These are phyloP conservation scores for Macrophya alboannulata DNA, from an alignment of 2,888 invertebrate species.

Conservation along the genomic window DNA sequence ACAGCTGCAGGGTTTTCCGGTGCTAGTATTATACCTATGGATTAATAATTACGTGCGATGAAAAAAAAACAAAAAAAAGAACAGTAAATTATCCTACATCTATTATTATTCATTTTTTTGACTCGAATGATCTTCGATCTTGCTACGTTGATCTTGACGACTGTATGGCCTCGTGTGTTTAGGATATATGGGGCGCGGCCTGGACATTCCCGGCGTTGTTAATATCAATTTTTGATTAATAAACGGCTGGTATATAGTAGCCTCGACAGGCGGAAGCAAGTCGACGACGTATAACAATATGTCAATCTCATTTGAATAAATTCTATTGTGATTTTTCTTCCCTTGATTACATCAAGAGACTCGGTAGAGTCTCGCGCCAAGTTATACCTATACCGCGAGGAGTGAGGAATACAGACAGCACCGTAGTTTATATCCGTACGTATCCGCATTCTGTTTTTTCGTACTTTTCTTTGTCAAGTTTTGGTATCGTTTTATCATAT, in stretches of 20 bases:
- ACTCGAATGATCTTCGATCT: conserved; percentile 21
- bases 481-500: neutral
- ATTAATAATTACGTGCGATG: neutral
- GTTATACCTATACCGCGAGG: neutral
- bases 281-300: neutral
- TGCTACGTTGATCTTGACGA: conserved; percentile 31
- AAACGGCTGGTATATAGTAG: neutral
- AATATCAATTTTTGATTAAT: conserved; percentile 21
- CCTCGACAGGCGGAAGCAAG: conserved; percentile 35
- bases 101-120: neutral
- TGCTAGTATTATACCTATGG: neutral
- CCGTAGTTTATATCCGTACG: neutral
- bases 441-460: conserved; percentile 28
- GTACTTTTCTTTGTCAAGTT: neutral
- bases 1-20: conserved; percentile 4
- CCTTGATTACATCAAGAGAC: conserved; percentile 16
- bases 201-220: conserved; percentile 15
- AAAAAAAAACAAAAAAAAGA: conserved; percentile 17
- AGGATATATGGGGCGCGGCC: conserved; percentile 39
- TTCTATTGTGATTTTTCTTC: conserved; percentile 46
- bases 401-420: neutral
- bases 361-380: no score
- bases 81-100: conserved; percentile 2
- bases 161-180: conserved; percentile 25
- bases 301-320: conserved; percentile 43